phyloP scores from a whole-genome alignment of 2,797 vertebrate genomes.

The Podarcis siculus region DNA sequence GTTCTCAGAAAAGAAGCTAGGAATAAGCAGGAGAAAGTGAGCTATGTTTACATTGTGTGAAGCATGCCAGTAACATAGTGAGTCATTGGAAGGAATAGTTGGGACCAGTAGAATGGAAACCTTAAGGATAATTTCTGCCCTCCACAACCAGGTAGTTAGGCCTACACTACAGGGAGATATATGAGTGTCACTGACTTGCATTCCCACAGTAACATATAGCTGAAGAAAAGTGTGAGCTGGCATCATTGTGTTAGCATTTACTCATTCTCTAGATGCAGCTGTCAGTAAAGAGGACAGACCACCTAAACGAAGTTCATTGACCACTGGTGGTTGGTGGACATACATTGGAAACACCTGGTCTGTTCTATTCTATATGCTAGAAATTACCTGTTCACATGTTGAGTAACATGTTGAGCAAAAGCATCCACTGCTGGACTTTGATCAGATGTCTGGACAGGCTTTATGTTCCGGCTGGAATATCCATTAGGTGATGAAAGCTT shows the following conservation, averaged over 20 bases:
- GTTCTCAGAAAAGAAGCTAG: constrained; percentile 7
- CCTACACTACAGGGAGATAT: background rate
- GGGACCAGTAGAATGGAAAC: background rate
- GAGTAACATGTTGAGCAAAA: constrained; percentile 65
- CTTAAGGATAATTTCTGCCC: background rate
- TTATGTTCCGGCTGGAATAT: constrained; percentile 75
- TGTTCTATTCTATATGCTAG: fast-evolving
- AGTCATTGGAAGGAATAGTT: constrained; percentile 1
- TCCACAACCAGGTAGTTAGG: background rate
- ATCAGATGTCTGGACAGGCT: constrained; percentile 51
- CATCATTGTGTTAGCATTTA: background rate
- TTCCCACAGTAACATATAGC: background rate
- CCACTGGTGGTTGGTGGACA: too few species aligned
- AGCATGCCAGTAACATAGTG: constrained; percentile 35
- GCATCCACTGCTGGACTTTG: constrained; percentile 63
- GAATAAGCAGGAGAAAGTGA: background rate
- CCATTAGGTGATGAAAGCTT: constrained; percentile 85
- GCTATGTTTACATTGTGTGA: background rate
- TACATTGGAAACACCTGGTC: too few species aligned
- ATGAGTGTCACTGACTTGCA: background rate
- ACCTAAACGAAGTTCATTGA: too few species aligned
- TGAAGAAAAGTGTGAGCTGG: background rate
- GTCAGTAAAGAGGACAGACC: too few species aligned
- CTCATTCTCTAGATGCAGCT: background rate
- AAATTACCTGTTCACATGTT: constrained; percentile 69